Conservation (phyloP, 2,113 vertebrate genomes). For the Fregetta grallaria region DNA sequence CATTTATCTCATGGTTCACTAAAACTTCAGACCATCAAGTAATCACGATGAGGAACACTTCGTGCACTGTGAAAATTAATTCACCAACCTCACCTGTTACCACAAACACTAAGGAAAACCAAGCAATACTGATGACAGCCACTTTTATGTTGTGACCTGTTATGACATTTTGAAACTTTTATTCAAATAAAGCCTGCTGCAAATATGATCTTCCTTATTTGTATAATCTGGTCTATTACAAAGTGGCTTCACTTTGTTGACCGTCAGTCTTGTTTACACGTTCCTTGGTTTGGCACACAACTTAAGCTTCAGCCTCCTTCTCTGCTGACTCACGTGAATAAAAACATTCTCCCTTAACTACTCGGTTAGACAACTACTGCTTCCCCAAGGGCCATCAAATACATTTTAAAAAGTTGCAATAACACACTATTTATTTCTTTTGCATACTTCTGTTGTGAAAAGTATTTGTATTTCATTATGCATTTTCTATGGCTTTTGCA, state of each 20-base stretch:
- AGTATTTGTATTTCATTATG: not conserved
- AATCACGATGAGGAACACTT: conserved; percentile 1
- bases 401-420: not conserved
- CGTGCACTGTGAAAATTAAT: not conserved
- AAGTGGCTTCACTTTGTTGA: conserved; percentile 2
- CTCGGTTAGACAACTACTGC: not conserved
- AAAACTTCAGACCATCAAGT: conserved; percentile 37
- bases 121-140: not conserved
- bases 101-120: not conserved
- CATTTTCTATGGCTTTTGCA: not conserved
- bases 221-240: not conserved
- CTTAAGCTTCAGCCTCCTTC: not conserved
- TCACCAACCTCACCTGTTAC: not conserved
- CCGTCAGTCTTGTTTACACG: not conserved
- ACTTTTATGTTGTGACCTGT: not conserved
- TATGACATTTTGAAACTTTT: not conserved
- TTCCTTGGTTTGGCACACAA: conserved; percentile 20
- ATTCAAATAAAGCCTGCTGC: not conserved
- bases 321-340: conserved; percentile 29
- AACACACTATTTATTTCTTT: not conserved
- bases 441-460: not conserved
- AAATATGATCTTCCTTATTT: not conserved
- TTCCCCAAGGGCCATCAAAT: not conserved
- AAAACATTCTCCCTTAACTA: conserved; percentile 7
- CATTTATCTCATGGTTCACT: conserved; percentile 38